These are phyloP conservation scores for Candidula unifasciata DNA, from an alignment of 2,888 invertebrate genomes.

Conservation along the genomic window DNA sequence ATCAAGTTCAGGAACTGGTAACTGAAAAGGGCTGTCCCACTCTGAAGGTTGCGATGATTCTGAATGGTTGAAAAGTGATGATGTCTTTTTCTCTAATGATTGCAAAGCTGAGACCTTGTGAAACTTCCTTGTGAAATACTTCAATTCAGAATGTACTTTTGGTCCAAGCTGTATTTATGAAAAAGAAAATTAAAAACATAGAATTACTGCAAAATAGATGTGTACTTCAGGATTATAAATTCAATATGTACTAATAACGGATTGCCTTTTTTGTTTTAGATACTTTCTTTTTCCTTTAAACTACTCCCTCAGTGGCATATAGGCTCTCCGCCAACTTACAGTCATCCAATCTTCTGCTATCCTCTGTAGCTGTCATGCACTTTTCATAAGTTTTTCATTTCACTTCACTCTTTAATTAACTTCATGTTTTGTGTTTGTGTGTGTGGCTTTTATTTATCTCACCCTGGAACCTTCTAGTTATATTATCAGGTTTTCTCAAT, in stretches of 20 bases:
- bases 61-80: not conserved
- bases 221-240: not conserved
- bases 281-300: too few relatives aligned
- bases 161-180: not conserved
- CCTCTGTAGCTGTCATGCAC: too few relatives aligned
- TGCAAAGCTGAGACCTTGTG: not conserved
- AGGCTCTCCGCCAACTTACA: too few relatives aligned
- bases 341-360: too few relatives aligned
- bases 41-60: conserved; percentile 32
- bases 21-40: conserved; percentile 50
- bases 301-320: too few relatives aligned
- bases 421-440: too few relatives aligned
- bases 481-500: too few relatives aligned
- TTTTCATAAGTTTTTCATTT: too few relatives aligned
- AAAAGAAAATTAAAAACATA: conserved; percentile 1
- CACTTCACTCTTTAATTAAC: too few relatives aligned
- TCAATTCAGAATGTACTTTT: not conserved
- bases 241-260: not conserved
- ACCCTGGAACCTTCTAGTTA: too few relatives aligned
- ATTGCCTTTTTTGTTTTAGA: too few relatives aligned
- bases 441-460: too few relatives aligned
- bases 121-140: not conserved
- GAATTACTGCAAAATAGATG: not conserved
- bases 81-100: conserved; percentile 4
- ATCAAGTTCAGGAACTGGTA: conserved; percentile 81